Evolutionary conservation across 2,113 vertebrate species (phyloP).

Genomic region (Odontophorus gujanensis): DNA sequence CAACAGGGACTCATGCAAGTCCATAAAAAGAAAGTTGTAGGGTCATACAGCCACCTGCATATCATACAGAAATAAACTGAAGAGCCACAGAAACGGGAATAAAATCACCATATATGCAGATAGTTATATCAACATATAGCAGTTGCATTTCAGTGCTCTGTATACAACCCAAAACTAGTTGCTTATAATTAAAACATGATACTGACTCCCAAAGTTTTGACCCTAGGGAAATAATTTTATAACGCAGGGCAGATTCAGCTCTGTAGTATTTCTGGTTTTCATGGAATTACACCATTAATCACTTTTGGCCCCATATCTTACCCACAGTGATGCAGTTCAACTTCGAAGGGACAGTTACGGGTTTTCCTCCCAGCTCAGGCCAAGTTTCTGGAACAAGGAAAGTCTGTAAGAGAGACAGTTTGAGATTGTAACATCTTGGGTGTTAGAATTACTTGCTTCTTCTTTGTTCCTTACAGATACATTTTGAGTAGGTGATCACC

Average conservation of each 20-base stretch:
- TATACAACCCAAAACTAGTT: slow-evolving; percentile 76
- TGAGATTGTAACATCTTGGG: slow-evolving; percentile 14
- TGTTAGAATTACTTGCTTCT: neutral
- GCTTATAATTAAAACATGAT: slow-evolving; percentile 76
- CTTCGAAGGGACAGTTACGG: slow-evolving; percentile 75
- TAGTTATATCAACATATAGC: neutral
- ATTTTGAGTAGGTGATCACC: slow-evolving; percentile 9
- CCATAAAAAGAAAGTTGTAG: neutral
- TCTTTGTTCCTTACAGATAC: neutral
- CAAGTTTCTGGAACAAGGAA: slow-evolving; percentile 77
- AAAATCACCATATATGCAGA: slow-evolving; percentile 58
- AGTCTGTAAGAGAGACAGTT: slow-evolving; percentile 67
- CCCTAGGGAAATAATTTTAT: slow-evolving; percentile 68
- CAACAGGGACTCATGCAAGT: neutral
- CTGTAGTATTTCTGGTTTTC: slow-evolving; percentile 62
- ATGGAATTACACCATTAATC: slow-evolving; percentile 52
- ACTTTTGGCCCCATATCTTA: slow-evolving; percentile 61
- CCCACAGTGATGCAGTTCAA: slow-evolving; percentile 76
- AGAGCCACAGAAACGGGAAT: neutral
- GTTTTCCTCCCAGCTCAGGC: slow-evolving; percentile 76
- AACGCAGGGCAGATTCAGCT: slow-evolving; percentile 29
- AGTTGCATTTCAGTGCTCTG: slow-evolving; percentile 65
- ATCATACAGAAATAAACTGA: slow-evolving; percentile 7
- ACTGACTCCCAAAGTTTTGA: slow-evolving; percentile 68
- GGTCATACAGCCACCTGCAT: slow-evolving; percentile 53